phyloP scores from a whole-genome alignment of 2,888 invertebrate species.

The Gastrophysa polygoni region DNA sequence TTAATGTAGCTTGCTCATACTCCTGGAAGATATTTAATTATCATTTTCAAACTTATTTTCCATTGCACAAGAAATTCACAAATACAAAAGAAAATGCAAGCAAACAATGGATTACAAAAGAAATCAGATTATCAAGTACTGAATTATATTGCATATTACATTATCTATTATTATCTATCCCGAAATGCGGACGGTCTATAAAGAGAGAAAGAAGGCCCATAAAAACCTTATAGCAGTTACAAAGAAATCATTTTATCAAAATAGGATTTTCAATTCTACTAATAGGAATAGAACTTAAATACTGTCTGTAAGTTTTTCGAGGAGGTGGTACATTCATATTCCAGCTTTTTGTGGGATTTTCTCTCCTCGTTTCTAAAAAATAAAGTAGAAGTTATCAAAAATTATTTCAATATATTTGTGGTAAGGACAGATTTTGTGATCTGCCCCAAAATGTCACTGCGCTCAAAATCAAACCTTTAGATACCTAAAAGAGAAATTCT shows the following conservation, averaged over 20 bases:
- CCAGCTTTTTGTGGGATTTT: too few species aligned
- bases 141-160: neutral
- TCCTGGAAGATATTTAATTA: conserved; percentile 1
- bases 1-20: neutral
- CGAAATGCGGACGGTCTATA: neutral
- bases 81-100: neutral
- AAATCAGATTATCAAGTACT: neutral
- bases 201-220: neutral
- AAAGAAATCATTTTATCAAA: neutral
- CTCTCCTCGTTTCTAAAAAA: too few species aligned
- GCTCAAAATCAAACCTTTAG: too few species aligned
- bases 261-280: neutral
- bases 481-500: too few species aligned
- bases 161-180: neutral
- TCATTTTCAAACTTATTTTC: conserved; percentile 1
- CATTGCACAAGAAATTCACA: conserved; percentile 1
- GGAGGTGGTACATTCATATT: too few species aligned
- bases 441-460: too few species aligned
- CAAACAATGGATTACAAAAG: conserved; percentile 3
- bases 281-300: neutral
- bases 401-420: too few species aligned
- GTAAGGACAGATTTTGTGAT: too few species aligned
- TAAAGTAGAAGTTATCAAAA: too few species aligned
- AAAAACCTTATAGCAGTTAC: neutral
- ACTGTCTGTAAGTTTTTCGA: too few species aligned